These are phyloP conservation scores for Salpingus planirostris DNA, from an alignment of 2,888 invertebrate species.

Conservation along the genomic window DNA sequence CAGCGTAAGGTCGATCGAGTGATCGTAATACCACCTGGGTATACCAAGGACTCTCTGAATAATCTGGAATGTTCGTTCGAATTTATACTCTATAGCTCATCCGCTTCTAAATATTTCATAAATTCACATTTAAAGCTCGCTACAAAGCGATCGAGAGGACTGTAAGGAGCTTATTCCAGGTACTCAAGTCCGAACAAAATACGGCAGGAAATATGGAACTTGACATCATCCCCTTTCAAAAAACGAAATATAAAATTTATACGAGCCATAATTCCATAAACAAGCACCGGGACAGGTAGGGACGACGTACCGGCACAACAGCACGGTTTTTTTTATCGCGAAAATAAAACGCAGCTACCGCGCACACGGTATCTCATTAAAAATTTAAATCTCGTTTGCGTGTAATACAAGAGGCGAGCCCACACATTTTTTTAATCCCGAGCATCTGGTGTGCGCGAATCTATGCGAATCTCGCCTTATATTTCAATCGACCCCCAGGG, in stretches of 20 bases:
- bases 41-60: neutral
- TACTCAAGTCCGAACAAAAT: constrained; percentile 7
- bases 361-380: constrained; percentile 13
- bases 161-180: constrained; percentile 11
- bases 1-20: no score
- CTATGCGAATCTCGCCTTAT: constrained; percentile 17
- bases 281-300: constrained; percentile 5
- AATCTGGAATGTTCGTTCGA: no score
- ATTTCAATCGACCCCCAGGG: constrained; percentile 25
- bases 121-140: constrained; percentile 3
- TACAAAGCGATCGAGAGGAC: constrained; percentile 5
- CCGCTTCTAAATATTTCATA: constrained; percentile 1
- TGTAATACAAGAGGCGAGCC: constrained; percentile 9
- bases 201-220: constrained; percentile 7
- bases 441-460: constrained; percentile 18
- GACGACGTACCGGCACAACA: neutral
- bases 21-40: no score
- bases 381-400: constrained; percentile 18
- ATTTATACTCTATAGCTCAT: constrained; percentile 1
- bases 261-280: constrained; percentile 10
- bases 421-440: constrained; percentile 17
- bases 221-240: constrained; percentile 10
- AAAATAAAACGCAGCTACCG: no score
- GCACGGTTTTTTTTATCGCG: constrained; percentile 8
- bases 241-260: constrained; percentile 11